These are phyloP conservation scores for Corythornis madagascariensis DNA, from an alignment of 2,113 vertebrate genomes.

Conservation along the genomic window DNA sequence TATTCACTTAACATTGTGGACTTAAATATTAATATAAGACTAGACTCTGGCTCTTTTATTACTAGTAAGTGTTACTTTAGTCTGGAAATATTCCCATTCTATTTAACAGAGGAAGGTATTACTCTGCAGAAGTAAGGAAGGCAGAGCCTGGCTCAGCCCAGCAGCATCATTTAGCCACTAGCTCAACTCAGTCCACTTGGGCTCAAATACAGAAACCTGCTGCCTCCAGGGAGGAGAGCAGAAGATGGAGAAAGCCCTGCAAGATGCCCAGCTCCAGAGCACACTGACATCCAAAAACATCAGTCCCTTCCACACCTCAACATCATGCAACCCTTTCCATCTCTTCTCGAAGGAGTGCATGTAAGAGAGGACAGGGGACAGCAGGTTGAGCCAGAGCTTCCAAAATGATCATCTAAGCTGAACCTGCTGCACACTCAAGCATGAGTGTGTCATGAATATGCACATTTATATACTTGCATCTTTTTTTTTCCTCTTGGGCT, in stretches of 20 bases:
- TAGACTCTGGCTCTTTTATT: background rate
- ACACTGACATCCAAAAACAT: background rate
- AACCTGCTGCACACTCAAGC: background rate
- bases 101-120: background rate
- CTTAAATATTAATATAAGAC: conserved; percentile 51
- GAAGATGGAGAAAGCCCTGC: background rate
- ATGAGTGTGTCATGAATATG: background rate
- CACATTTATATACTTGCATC: background rate
- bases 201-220: background rate
- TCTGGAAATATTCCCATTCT: conserved; percentile 36
- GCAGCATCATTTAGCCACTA: background rate
- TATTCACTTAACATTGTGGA: background rate
- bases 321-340: background rate
- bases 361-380: background rate
- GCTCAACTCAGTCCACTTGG: background rate
- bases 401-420: background rate
- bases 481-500: background rate
- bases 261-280: background rate
- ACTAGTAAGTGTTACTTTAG: conserved; percentile 11
- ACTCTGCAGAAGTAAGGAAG: background rate
- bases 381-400: background rate
- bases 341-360: accelerated
- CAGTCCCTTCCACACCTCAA: background rate
- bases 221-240: background rate
- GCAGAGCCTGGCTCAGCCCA: background rate